A percentile compares a stretch with the other conserved stretches of the same genome.
These are phyloP conservation scores for Calliopum simillimum DNA, from an alignment of 2,888 invertebrate species.

Conservation along the genomic window DNA sequence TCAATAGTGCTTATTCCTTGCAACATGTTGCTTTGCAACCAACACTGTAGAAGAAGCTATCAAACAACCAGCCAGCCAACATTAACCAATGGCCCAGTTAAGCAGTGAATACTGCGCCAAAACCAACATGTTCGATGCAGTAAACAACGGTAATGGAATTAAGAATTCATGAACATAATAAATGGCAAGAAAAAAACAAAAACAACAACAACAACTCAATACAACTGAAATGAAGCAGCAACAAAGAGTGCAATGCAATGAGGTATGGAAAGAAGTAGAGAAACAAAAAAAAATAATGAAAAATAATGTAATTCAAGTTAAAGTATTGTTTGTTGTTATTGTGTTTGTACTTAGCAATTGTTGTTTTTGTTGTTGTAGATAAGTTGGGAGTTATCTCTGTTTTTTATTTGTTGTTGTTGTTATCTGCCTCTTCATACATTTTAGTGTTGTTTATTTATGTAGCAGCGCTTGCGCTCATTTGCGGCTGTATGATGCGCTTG, in stretches of 20 bases:
- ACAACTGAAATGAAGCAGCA: constrained; percentile 36
- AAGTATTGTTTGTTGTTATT: background rate
- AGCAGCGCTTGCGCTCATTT: background rate
- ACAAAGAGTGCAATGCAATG: constrained; percentile 45
- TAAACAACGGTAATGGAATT: constrained; percentile 29
- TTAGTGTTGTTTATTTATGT: constrained; percentile 6
- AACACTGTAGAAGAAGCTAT: background rate
- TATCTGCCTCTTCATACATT: constrained; percentile 27
- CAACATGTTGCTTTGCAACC: constrained; percentile 44
- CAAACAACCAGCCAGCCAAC: background rate
- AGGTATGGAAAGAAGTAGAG: constrained; percentile 21
- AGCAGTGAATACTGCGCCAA: background rate
- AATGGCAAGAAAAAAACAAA: background rate
- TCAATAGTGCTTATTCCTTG: no score
- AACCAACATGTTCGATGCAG: constrained; percentile 48
- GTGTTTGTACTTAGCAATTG: constrained; percentile 22
- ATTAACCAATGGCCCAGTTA: constrained; percentile 16
- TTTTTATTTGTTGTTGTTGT: constrained; percentile 35
- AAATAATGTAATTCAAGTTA: constrained; percentile 7
- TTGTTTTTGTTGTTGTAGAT: constrained; percentile 35
- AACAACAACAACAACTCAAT: constrained; percentile 51
- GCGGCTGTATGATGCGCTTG: background rate
- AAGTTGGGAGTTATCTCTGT: constrained; percentile 30
- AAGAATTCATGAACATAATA: constrained; percentile 41
- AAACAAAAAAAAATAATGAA: background rate